A percentile compares a stretch with the other conserved stretches of the same genome.
Evolutionary conservation across 2,113 vertebrate genomes (phyloP).

Genomic region (Sula dactylatra): DNA sequence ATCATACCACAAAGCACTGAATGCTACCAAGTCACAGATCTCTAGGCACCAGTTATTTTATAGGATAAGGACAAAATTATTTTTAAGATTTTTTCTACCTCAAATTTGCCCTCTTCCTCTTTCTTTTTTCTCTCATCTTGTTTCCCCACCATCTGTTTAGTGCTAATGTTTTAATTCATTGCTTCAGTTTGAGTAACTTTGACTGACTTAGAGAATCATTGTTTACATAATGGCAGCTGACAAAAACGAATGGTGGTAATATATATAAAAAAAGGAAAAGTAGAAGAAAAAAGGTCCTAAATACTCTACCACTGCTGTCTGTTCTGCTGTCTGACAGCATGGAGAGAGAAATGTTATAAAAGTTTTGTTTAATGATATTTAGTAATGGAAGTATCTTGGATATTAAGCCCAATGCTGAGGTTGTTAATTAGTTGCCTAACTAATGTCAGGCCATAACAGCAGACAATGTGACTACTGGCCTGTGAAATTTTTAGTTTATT

Average conservation of each 20-base stretch:
- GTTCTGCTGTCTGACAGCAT: neutral
- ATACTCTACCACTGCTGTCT: neutral
- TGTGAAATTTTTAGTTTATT: neutral
- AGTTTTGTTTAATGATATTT: neutral
- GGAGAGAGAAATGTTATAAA: neutral
- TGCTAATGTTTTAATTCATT: neutral
- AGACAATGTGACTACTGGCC: rapidly evolving
- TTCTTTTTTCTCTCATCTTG: neutral
- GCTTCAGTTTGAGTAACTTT: neutral
- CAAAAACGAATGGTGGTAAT: neutral
- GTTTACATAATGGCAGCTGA: neutral
- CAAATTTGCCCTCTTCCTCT: neutral
- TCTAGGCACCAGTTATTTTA: neutral
- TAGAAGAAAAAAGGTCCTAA: neutral
- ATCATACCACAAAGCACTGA: neutral
- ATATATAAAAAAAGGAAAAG: neutral
- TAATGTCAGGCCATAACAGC: neutral
- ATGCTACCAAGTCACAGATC: rapidly evolving
- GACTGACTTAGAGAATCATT: neutral
- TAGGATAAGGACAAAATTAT: neutral
- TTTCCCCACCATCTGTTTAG: neutral
- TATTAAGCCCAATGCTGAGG: neutral
- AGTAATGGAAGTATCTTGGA: neutral
- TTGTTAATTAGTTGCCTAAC: neutral
- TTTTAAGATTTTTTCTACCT: neutral